Conservation (phyloP, 1,140 invertebrate genomes). For the Chymomyza costata region DNA sequence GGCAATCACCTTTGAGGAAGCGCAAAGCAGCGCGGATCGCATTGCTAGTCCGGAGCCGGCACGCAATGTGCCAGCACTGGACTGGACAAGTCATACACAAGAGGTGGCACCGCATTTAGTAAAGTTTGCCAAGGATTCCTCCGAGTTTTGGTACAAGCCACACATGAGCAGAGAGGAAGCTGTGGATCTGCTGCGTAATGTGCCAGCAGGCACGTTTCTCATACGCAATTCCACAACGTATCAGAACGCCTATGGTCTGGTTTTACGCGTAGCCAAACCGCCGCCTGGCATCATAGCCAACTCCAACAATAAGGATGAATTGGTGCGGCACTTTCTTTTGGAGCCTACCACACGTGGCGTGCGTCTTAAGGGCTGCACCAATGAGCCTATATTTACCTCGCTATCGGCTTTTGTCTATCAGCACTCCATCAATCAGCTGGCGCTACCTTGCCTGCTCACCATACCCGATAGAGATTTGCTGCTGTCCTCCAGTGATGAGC, state of each 20-base stretch:
- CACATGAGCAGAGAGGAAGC: constrained; percentile 96
- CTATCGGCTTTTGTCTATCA: constrained; percentile 97
- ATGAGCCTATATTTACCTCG: constrained; percentile 97
- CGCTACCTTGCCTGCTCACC: constrained; percentile 90
- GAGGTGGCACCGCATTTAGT: constrained; percentile 94
- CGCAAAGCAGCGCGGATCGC: constrained; percentile 79
- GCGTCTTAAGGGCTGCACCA: constrained; percentile 93
- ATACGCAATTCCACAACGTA: constrained; percentile 86
- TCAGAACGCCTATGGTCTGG: constrained; percentile 93
- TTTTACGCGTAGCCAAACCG: constrained; percentile 90
- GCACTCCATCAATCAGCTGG: constrained; percentile 95
- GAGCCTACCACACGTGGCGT: constrained; percentile 97
- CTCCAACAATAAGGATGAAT: constrained; percentile 80
- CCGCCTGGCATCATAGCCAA: constrained; percentile 78
- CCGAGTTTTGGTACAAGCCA: constrained; percentile 97
- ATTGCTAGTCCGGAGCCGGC: too few relatives aligned
- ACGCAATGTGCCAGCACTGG: too few relatives aligned
- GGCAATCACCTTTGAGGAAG: neutral
- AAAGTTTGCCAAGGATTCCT: constrained; percentile 94
- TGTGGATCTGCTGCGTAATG: constrained; percentile 89
- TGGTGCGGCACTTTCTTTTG: constrained; percentile 97
- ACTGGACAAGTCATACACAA: constrained; percentile 75
- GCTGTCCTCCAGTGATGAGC: constrained; percentile 21
- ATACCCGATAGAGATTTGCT: constrained; percentile 82
- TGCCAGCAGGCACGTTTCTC: constrained; percentile 94